These are phyloP conservation scores for Isaurus tuberculatus DNA, from an alignment of 92 coral and sea anemone species.

Conservation along the genomic window DNA sequence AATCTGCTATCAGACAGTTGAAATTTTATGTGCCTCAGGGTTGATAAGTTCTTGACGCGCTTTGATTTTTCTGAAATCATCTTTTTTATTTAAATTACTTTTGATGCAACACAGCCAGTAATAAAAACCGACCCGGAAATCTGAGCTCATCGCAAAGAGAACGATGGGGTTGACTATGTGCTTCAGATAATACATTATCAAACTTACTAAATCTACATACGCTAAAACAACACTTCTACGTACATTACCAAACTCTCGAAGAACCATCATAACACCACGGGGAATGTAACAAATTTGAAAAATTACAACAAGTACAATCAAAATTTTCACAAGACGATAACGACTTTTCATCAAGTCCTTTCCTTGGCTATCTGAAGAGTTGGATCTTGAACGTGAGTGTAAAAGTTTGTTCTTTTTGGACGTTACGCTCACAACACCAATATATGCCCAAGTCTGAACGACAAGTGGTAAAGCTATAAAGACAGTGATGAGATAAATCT, in stretches of 20 bases:
- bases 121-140: constrained; percentile 56
- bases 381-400: not conserved
- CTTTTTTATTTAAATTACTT: constrained; percentile 2
- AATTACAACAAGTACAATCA: constrained; percentile 43
- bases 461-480: constrained; percentile 59
- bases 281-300: constrained; percentile 57
- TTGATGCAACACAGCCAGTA: constrained; percentile 19
- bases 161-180: constrained; percentile 65
- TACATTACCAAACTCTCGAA: constrained; percentile 26
- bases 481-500: constrained; percentile 50
- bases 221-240: constrained; percentile 5
- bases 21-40: not conserved
- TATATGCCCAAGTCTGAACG: constrained; percentile 61
- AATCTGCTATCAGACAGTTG: not conserved
- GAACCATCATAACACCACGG: constrained; percentile 46
- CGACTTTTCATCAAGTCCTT: constrained; percentile 28
- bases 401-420: constrained; percentile 9
- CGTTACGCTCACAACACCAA: constrained; percentile 43
- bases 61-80: not conserved
- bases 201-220: constrained; percentile 37
- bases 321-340: constrained; percentile 32
- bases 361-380: not conserved
- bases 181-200: constrained; percentile 56
- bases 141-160: constrained; percentile 61
- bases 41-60: not conserved